phyloP scores from a whole-genome alignment of 1,140 invertebrate genomes.

The Geopemphigus sp. region DNA sequence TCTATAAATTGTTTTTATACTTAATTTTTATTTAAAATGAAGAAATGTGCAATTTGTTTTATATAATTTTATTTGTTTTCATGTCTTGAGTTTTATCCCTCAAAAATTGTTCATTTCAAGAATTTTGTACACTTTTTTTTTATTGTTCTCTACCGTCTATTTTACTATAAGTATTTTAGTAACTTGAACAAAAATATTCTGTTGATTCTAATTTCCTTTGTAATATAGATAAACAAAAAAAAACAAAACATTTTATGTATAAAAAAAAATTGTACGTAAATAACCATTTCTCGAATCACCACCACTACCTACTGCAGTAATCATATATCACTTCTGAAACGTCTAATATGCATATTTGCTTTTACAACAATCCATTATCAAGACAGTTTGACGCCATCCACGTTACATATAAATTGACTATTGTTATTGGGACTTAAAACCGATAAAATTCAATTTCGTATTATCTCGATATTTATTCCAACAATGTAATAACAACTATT shows the following conservation, averaged over 20 bases:
- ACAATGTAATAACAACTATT: neutral
- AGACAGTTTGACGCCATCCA: neutral
- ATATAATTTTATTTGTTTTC: conserved; percentile 50
- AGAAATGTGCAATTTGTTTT: conserved; percentile 50
- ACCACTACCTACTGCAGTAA: neutral
- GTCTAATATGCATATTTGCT: neutral
- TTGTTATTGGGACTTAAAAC: neutral
- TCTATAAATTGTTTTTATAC: conserved; percentile 50
- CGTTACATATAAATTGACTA: neutral
- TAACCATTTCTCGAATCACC: neutral
- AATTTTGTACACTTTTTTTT: conserved; percentile 43
- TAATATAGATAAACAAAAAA: conserved; percentile 48
- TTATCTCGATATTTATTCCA: neutral
- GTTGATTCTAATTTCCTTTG: conserved; percentile 49
- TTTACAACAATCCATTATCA: neutral
- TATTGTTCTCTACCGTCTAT: conserved; percentile 45
- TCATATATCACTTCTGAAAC: neutral
- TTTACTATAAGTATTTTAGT: conserved; percentile 44
- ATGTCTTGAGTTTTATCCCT: conserved; percentile 48
- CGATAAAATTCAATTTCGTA: neutral
- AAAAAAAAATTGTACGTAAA: conserved; percentile 10
- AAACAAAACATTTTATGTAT: conserved; percentile 48
- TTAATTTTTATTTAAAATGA: conserved; percentile 48
- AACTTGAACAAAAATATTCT: conserved; percentile 45
- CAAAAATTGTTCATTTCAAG: conserved; percentile 43